Evolutionary conservation across 2,888 invertebrate genomes (phyloP).

Genomic region (Ethmia dodecea): DNA sequence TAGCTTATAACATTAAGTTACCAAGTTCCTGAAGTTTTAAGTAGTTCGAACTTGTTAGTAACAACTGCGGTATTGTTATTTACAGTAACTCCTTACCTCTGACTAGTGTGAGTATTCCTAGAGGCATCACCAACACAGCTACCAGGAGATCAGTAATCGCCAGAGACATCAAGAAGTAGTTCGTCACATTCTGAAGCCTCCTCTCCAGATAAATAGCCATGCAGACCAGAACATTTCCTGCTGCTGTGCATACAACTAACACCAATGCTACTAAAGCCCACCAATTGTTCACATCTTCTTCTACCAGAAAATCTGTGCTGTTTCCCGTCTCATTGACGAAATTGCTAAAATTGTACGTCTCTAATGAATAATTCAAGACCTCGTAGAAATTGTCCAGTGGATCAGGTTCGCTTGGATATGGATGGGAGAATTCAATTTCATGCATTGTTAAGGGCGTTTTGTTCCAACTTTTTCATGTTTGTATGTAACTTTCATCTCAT

Average conservation of each 20-base stretch:
- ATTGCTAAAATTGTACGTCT: conserved; percentile 19
- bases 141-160: conserved; percentile 97
- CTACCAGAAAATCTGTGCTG: conserved; percentile 28
- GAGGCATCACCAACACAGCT: conserved; percentile 96
- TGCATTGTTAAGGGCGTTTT: conserved; percentile 50
- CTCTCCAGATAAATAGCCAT: conserved; percentile 95
- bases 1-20: not conserved
- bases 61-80: too few species aligned
- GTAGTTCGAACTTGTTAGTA: too few species aligned
- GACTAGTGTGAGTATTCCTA: conserved; percentile 90
- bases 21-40: too few species aligned
- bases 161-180: conserved; percentile 96
- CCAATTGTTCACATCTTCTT: conserved; percentile 80
- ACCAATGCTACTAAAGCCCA: conserved; percentile 88
- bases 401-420: conserved; percentile 22
- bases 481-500: conserved; percentile 56
- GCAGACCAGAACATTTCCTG: conserved; percentile 96
- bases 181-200: conserved; percentile 96
- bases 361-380: conserved; percentile 27
- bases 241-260: conserved; percentile 90
- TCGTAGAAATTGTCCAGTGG: conserved; percentile 28
- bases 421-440: conserved; percentile 39
- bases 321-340: conserved; percentile 6
- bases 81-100: too few species aligned
- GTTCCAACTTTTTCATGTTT: conserved; percentile 40